These are phyloP conservation scores for Ictalurus furcatus DNA, from an alignment of 2,113 vertebrate genomes.

Conservation along the genomic window DNA sequence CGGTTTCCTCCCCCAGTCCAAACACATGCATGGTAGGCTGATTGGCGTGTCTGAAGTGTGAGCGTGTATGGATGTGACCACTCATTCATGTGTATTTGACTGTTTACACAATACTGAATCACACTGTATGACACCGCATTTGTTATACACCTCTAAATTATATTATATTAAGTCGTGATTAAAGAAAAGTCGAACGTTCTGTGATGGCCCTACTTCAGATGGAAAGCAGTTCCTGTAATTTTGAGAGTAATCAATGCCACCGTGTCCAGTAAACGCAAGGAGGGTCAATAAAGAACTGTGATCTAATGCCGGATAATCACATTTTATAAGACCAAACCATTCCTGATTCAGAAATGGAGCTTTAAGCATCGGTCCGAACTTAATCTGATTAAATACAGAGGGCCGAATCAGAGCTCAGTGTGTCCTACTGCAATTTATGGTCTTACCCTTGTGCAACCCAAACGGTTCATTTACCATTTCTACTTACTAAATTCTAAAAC, in stretches of 20 bases:
- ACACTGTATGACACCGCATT: neutral
- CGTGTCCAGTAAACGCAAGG: constrained; percentile 26
- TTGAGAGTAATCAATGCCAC: constrained; percentile 25
- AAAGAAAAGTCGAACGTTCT: neutral
- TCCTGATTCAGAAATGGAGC: constrained; percentile 17
- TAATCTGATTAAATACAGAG: constrained; percentile 46
- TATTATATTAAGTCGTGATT: neutral
- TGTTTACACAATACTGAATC: neutral
- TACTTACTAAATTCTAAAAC: neutral
- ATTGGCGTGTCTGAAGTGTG: too few relatives aligned
- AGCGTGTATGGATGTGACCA: neutral
- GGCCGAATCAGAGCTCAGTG: constrained; percentile 8
- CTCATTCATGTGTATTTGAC: neutral
- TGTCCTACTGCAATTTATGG: constrained; percentile 28
- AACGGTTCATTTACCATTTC: neutral
- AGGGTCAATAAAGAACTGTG: constrained; percentile 35
- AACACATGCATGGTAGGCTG: too few relatives aligned
- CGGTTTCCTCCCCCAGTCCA: too few relatives aligned
- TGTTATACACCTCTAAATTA: neutral
- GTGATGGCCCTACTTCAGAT: neutral
- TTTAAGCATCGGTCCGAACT: constrained; percentile 36
- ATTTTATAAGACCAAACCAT: neutral
- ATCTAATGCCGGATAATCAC: constrained; percentile 31
- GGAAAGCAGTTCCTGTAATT: constrained; percentile 29
- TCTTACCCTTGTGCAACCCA: neutral